These are phyloP conservation scores for Lamprologus callipterus DNA, from an alignment of 2,113 vertebrate genomes.

Conservation along the genomic window DNA sequence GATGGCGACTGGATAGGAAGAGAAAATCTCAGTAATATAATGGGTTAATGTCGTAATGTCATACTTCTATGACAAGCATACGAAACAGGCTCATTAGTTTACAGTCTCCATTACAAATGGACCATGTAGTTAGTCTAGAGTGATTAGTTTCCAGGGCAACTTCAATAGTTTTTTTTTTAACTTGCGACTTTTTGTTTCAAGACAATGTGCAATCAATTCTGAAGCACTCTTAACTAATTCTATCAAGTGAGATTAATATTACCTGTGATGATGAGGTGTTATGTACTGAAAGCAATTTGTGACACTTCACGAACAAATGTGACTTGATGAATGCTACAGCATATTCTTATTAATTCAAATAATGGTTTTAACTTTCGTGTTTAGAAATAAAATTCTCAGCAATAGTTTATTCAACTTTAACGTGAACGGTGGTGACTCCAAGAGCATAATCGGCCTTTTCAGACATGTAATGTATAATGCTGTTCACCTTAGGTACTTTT, in stretches of 20 bases:
- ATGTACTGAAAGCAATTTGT: background rate
- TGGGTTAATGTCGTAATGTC: constrained; percentile 11
- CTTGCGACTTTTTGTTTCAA: background rate
- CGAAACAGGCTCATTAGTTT: background rate
- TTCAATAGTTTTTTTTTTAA: background rate
- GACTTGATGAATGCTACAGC: background rate
- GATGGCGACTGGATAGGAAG: background rate
- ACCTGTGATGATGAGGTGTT: background rate
- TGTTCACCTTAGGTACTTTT: background rate
- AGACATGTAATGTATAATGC: background rate
- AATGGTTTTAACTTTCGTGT: background rate
- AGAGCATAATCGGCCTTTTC: background rate
- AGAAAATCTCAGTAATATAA: background rate
- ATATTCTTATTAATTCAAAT: background rate
- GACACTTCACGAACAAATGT: background rate
- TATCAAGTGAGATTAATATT: background rate
- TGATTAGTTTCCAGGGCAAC: constrained; percentile 8
- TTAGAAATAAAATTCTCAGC: background rate
- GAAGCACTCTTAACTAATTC: background rate
- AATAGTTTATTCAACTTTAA: background rate
- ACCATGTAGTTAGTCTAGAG: background rate
- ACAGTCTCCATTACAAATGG: background rate
- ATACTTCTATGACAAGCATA: background rate
- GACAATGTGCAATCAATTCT: constrained; percentile 10
- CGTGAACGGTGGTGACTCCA: background rate